Evolutionary conservation across 1,140 invertebrate species (phyloP), one percentile per base, ranked within the genome.

Genomic region (Euura lappo): DNA sequence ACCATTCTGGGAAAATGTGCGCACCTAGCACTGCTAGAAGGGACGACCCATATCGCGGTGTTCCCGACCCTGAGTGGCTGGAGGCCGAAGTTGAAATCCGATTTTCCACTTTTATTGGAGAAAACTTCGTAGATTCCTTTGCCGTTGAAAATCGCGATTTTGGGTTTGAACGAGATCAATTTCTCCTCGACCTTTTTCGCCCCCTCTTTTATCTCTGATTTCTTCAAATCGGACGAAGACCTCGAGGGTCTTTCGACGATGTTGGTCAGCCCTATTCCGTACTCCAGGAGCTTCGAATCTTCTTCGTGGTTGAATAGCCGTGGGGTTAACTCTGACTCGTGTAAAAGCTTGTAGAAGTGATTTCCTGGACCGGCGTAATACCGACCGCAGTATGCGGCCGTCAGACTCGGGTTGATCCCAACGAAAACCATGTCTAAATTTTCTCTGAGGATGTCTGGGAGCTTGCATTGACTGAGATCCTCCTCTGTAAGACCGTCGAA

Each of bases 321-420:
- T 6, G 87, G 80, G 4, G 83, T 74, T 28, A 88, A 73, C 7
- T 75, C 79, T 4, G 86, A 86, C 5, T 79, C 79, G 43, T 84
- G 80, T 0, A 88, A 69, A 10, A 88, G 77, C 78, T 87, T 88
- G 51, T 87, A 87, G 75, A 88, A 88, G 73, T 88, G 87, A 80
- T 88, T 88, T 6, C 87, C 86, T 4, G 85, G 86, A 8, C 86
- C 86, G 5, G 86, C 86, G 45, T 88, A 88, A 77, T 88, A 88
- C 70, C 84, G 82, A 28, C 85, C 84, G 70, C 84, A 81, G 71
- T 87, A 77, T 0, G 87, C 86, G 45, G 86, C 83, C 79, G 80
- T 87, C 44, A 88, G 72, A 71, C 87, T 84, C 0, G 87, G 87
- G 79, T 88, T 88, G 45, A 88, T 88, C 42, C 87, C 86, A 70